phyloP scores from a whole-genome alignment of 37 sponge, comb jelly and placozoan species.

The Theonella swinhoei region DNA sequence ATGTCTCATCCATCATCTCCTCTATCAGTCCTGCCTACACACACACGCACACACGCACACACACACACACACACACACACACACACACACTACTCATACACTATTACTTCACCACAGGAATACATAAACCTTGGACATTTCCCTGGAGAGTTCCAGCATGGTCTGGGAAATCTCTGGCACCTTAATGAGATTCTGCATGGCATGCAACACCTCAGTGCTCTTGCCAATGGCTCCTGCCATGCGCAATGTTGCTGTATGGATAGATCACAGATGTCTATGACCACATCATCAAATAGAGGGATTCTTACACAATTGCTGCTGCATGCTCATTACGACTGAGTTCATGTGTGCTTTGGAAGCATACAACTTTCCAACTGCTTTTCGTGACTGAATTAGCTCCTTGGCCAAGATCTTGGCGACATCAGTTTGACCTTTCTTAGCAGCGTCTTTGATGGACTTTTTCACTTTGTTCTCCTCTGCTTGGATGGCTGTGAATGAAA shows the following conservation, averaged over 20 bases:
- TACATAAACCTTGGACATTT: conserved; percentile 88
- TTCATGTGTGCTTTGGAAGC: conserved; percentile 99
- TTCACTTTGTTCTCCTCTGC: conserved; percentile 90
- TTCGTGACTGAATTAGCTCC: conserved; percentile 91
- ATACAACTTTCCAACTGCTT: conserved; percentile 92
- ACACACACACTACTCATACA: conserved; percentile 1
- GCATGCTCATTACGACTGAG: conserved; percentile 97
- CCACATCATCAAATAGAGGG: not conserved
- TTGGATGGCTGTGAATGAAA: conserved; percentile 65
- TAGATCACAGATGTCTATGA: not conserved
- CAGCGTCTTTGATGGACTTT: conserved; percentile 96
- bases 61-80: conserved; percentile 16
- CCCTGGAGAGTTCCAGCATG: conserved; percentile 94
- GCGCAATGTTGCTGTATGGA: conserved; percentile 76
- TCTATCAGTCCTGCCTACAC: conserved; percentile 95
- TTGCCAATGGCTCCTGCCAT: conserved; percentile 92
- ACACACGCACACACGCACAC: not conserved
- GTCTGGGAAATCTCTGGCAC: conserved; percentile 85
- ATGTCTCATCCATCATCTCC: conserved; percentile 97
- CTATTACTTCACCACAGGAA: not conserved
- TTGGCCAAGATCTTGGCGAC: conserved; percentile 96
- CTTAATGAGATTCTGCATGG: conserved; percentile 86
- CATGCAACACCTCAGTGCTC: conserved; percentile 98
- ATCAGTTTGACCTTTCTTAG: conserved; percentile 93
- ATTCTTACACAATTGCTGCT: conserved; percentile 82